phyloP scores from a whole-genome alignment of 2,113 vertebrate genomes.

The Ellobius talpinus region DNA sequence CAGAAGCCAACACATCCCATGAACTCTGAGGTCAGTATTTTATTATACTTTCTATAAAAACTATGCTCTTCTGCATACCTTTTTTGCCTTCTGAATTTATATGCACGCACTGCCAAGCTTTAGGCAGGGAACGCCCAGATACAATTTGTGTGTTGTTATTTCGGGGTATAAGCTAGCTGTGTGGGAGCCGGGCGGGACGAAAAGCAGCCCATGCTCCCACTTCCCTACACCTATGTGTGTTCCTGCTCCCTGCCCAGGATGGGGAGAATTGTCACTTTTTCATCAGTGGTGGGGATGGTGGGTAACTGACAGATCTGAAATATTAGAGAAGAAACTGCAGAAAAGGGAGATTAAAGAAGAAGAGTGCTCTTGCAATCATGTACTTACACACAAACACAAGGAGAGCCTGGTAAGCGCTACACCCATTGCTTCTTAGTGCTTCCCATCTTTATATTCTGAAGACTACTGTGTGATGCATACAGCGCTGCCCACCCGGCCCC shows the following conservation, averaged over 20 bases:
- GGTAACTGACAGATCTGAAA: neutral
- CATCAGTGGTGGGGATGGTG: neutral
- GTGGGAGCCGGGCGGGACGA: no score
- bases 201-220: no score
- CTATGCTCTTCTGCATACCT: neutral
- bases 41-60: slow-evolving; percentile 31
- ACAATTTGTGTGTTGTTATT: no score
- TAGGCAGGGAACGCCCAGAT: neutral
- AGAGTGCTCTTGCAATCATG: neutral
- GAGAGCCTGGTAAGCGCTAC: neutral
- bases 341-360: neutral
- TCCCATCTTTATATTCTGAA: neutral
- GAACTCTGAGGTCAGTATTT: slow-evolving; percentile 76
- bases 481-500: no score
- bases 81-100: neutral
- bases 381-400: neutral
- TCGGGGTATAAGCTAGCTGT: no score
- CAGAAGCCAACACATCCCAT: slow-evolving; percentile 61
- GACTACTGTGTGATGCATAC: neutral
- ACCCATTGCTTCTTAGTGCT: neutral
- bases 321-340: neutral
- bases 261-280: neutral
- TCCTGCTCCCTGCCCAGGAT: neutral
- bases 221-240: no score
- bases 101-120: neutral